These are phyloP conservation scores for Delphinus delphis DNA, from an alignment of 2,113 vertebrate genomes.

Conservation along the genomic window DNA sequence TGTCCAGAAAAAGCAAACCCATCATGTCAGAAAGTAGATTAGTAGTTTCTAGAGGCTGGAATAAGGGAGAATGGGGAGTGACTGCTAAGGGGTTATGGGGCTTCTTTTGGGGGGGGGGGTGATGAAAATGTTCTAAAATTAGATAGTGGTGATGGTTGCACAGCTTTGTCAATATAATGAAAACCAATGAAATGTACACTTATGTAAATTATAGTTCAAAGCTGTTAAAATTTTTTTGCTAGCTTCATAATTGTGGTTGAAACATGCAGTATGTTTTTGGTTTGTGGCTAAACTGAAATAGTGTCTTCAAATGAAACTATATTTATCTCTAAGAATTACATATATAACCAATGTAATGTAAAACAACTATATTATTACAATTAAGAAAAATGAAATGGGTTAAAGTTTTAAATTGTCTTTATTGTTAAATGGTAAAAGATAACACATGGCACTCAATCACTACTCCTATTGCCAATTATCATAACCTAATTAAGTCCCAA, in stretches of 20 bases:
- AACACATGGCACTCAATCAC: neutral
- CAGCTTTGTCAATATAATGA: neutral
- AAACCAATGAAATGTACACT: neutral
- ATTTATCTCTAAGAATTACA: neutral
- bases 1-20: neutral
- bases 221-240: neutral
- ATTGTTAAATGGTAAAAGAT: neutral
- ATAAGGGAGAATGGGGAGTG: too few relatives aligned
- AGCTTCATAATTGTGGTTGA: constrained; percentile 28
- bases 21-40: neutral
- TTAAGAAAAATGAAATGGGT: neutral
- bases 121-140: neutral
- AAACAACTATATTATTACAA: neutral
- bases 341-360: neutral
- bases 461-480: neutral
- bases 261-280: neutral
- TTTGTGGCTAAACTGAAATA: neutral
- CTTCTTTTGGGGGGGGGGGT: neutral
- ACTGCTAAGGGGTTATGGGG: neutral
- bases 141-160: neutral
- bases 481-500: neutral
- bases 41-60: neutral
- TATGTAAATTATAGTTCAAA: neutral
- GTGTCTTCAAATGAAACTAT: neutral
- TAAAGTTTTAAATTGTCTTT: neutral